Base-by-base conservation (phyloP, 2,113 vertebrate genomes). In the Porphyrio hochstetteri region DNA sequence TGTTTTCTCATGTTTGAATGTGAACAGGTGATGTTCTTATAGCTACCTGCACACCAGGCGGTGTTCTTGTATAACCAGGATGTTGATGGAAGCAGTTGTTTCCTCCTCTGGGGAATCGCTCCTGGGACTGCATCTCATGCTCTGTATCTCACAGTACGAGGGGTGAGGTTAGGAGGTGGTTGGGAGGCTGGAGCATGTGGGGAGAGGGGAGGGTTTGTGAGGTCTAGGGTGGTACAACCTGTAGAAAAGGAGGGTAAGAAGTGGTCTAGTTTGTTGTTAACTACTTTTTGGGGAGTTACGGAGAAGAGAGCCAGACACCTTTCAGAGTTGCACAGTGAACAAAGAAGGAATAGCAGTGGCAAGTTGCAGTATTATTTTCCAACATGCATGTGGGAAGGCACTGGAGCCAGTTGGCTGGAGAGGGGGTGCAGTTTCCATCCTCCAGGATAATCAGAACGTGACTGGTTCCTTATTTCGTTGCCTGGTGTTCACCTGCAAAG, bases 121-220 rank as follows among this genome's bases (percentile, higher is more conserved):
- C 19, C 20, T 25, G 57, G 36, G n/a, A 33, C 46, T 36, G 23
- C 11, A 5, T 5, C n/a, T 33, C 3, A 36, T 46, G 64, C 46
- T 4, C 13, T 15, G 28, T 31, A 8, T 42, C 72, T 86, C 1
- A 0, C 40, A 18, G n/a, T 29, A 6, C 0, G 0, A 61, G 61
- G 31, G 8, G 4, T 50, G 63, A 50, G 42, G 12, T 65, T 17
- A 27, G 29, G 42, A 80, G 44, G 4, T 71, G 27, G 9, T 35
- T 46, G 33, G 48, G 53, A 55, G 57, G 8, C 25, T 55, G 42
- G 46, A 52, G 16, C 60, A 36, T 4, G 2, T 0, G 1, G 8
- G 23, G 36, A 21, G 31, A 46, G 65, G 64, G 48, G 42, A 80
- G 28, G 5, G 16, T n/a, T 18, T 59, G 14, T 0, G 1, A 23